These are phyloP conservation scores for Limosa lapponica DNA, from an alignment of 2,797 vertebrate genomes.

Conservation along the genomic window DNA sequence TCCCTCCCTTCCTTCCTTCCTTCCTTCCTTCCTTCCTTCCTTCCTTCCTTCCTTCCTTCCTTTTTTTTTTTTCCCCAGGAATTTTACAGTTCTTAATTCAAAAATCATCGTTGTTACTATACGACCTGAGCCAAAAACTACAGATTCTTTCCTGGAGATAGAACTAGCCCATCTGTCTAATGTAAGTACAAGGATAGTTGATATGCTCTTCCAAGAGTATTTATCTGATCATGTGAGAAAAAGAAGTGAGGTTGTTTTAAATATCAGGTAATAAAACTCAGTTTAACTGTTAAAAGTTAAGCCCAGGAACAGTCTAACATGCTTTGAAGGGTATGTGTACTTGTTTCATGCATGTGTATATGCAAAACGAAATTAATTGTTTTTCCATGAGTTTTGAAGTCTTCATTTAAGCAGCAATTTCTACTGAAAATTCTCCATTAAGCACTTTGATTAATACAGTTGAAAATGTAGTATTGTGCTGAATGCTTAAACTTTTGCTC, in stretches of 20 bases:
- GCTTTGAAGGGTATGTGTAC: background rate
- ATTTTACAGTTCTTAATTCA: constrained; percentile 96
- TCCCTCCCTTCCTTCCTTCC: background rate
- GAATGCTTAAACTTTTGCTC: background rate
- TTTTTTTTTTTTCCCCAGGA: constrained; percentile 77
- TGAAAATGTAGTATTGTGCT: background rate
- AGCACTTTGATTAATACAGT: background rate
- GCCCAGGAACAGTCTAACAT: background rate
- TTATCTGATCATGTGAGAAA: background rate
- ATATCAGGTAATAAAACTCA: background rate
- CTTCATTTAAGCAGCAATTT: background rate
- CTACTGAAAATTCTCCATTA: background rate
- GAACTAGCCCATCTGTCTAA: constrained; percentile 96
- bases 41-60: background rate
- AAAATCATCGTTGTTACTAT: constrained; percentile 98
- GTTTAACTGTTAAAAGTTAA: background rate
- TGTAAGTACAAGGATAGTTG: constrained; percentile 81
- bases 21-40: background rate
- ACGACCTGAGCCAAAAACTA: constrained; percentile 91
- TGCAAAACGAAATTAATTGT: background rate
- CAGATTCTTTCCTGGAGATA: constrained; percentile 93
- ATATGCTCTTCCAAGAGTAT: background rate
- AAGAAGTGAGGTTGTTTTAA: background rate
- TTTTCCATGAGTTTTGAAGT: background rate
- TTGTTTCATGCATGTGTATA: background rate